Evolutionary conservation across 2,888 invertebrate species (phyloP), one percentile per base, ranked within the genome.

Genomic region (Amphipyra tragopoginis): DNA sequence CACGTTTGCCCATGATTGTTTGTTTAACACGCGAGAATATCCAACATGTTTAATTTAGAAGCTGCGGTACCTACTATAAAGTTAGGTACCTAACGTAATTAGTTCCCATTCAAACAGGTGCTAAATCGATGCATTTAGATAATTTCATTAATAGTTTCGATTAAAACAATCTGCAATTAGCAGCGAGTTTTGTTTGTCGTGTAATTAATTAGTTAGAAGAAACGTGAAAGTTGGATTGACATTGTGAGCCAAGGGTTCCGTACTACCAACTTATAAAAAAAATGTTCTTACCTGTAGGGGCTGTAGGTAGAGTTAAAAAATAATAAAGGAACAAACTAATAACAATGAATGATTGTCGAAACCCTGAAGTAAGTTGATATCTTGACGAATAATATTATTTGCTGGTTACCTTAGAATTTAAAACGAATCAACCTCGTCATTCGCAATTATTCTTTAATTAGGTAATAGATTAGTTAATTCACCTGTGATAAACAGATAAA

Each of bases 61-160:
- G 21, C 33, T 36, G 7, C 26, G 8, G 11, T 36, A 9, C 36
- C 36, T 11, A 53, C 21, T 26, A 42, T 45, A 42, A 26, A 26
- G 36, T 49, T 62, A 40, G 34, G 39, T 45, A 29, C 29, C 29
- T 36, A 52, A 53, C 40, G 7, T 40, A 45, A 43, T 72, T 11
- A 43, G 36, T 39, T 38, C 34, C 52, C 39, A 40, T 40, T 67
- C 21, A 55, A 56, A 67, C 26, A 47, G 42, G 33, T 43, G 42
- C 26, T 40, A 47, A 42, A 42, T n/a, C 13, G 49, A 63, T 33
- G 39, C 0, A 60, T 54, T 60, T 34, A 65, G 50, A 63, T 63
- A 63, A 73, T 71, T 62, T 68, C 47, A 57, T 73, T 68, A 68
- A 73, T 57, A 63, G 63, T 49, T 68, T 50, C 44, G 14, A 39